phyloP scores from a whole-genome alignment of 2,113 vertebrate genomes.

The Alethe castanea region DNA sequence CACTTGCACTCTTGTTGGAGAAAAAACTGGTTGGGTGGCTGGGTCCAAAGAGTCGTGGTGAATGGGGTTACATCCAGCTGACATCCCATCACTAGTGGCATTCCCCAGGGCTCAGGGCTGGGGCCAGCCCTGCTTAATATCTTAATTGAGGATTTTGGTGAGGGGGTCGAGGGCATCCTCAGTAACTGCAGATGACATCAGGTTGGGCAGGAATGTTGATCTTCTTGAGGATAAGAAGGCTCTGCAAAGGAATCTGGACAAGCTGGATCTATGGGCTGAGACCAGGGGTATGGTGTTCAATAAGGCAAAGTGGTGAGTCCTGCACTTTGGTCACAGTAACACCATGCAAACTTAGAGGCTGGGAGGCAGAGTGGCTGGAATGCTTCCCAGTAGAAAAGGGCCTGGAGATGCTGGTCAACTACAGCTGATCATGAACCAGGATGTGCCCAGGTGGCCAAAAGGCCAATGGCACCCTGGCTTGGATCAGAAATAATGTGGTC shows the following conservation, averaged over 20 bases:
- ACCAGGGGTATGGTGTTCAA: no score
- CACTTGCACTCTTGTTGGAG: not conserved
- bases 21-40: not conserved
- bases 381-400: not conserved
- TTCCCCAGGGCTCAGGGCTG: not conserved
- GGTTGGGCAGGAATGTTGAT: not conserved
- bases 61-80: not conserved
- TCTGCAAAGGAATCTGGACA: not conserved
- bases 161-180: not conserved
- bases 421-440: not conserved
- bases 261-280: fast-evolving
- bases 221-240: not conserved
- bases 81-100: fast-evolving
- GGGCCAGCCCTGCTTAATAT: not conserved
- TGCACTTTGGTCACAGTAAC: not conserved
- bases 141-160: not conserved
- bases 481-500: not conserved
- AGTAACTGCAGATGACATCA: not conserved
- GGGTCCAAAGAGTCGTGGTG: not conserved
- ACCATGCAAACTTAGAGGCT: not conserved
- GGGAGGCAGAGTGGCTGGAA: not conserved
- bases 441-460: not conserved
- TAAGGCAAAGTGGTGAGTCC: fast-evolving
- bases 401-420: not conserved
- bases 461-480: not conserved